Conservation (phyloP, 1,140 invertebrate genomes). For the Cecropterus lyciades region DNA sequence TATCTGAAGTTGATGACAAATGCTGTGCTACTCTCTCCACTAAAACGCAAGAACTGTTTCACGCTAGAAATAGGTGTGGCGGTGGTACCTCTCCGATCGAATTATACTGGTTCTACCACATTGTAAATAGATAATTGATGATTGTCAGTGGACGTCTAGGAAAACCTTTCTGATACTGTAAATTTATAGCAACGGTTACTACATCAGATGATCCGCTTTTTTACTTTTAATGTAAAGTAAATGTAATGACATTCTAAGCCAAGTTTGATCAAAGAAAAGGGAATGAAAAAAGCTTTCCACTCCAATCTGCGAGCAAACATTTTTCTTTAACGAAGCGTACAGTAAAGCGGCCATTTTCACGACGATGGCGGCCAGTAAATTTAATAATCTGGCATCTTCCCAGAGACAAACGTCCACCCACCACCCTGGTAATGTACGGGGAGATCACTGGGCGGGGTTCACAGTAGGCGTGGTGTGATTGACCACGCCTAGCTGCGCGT, state of each 20-base stretch:
- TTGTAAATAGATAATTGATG: too few species aligned
- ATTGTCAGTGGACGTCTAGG: too few species aligned
- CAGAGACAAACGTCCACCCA: constrained; percentile 57
- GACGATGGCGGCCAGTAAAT: constrained; percentile 49
- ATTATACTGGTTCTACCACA: too few species aligned
- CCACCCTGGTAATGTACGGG: constrained; percentile 49
- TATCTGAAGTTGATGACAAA: too few species aligned
- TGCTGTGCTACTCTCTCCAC: too few species aligned
- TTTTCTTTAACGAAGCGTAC: constrained; percentile 21
- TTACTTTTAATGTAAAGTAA: not conserved
- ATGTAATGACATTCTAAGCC: not conserved
- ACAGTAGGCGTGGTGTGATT: constrained; percentile 43
- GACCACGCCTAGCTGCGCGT: constrained; percentile 43
- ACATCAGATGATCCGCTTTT: not conserved
- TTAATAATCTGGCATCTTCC: constrained; percentile 58
- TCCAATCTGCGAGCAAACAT: constrained; percentile 20
- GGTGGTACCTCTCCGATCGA: too few species aligned
- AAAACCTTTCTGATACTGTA: too few species aligned
- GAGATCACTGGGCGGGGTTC: not conserved
- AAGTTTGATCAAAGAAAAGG: constrained; percentile 10
- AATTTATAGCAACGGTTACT: too few species aligned
- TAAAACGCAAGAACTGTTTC: too few species aligned
- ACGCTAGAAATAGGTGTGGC: too few species aligned
- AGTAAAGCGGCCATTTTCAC: constrained; percentile 53
- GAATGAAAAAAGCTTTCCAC: not conserved